Evolutionary conservation across 2,113 vertebrate genomes (phyloP), one percentile per base, ranked within the genome.

Genomic region (Gyps fulvus): DNA sequence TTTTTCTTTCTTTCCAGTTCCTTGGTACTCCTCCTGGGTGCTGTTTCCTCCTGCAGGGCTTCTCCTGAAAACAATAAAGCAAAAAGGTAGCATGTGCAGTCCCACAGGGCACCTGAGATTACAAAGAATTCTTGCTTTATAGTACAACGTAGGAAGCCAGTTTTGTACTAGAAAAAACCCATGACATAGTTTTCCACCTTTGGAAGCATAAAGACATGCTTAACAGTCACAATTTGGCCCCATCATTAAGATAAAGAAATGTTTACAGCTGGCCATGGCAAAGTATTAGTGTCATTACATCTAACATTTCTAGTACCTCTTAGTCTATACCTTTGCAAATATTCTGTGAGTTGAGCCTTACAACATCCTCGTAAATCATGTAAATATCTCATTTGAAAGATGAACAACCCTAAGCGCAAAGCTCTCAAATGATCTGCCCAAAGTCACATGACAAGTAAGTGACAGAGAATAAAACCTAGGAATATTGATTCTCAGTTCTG

Each of bases 371-470:
- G 52, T 95, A 89, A 94, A 89, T 91, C 87, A 89, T 82, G 87
- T 69, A 93, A 95, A 76, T 87, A 70, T 29, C 58, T 90, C 36
- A 85, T 83, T 85, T 85, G 62, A 90, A 93, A 95, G 42, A 87
- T 72, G 76, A 89, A 90, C 9, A 90, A 81, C 80, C 72, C 83
- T 65, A 69, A 49, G 74, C 3, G 4, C 27, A 87, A 93, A 93
- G 23, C 50, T 93, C 36, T 93, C 74, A 80, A 91, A 82, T 78
- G 1, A 76, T 82, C 85, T 93, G 47, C 54, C 70, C 21, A 14
- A 82, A 86, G 58, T 88, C 52, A 91, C 34, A 83, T 1, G 22
- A 32, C 38, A 91, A 78, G 36, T 69, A 57, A 87, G 47, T 72
- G 65, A 57, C 49, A 93, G 47, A 83, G 26, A 89, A 94, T 72